These are phyloP conservation scores for Stenurella melanura DNA, from an alignment of 2,888 invertebrate species.

Conservation along the genomic window DNA sequence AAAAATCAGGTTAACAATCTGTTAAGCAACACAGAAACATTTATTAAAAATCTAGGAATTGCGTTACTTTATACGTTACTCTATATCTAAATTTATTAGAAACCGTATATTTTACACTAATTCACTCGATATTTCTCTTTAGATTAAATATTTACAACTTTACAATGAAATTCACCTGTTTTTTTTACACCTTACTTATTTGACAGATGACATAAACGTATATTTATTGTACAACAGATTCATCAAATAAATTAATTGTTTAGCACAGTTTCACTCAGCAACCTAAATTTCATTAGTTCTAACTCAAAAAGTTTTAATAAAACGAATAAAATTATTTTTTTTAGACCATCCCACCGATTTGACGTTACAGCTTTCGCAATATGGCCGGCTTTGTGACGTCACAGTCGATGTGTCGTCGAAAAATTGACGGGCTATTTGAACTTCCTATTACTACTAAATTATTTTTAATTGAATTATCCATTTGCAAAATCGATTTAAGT, in stretches of 20 bases:
- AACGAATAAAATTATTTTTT: conserved; percentile 58
- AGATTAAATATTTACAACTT: conserved; percentile 38
- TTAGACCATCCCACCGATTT: conserved; percentile 66
- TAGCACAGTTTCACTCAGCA: conserved; percentile 38
- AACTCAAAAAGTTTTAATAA: conserved; percentile 56
- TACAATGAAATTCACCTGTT: conserved; percentile 63
- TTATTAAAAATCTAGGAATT: conserved; percentile 28
- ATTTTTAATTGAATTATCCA: not conserved
- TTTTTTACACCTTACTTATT: conserved; percentile 61
- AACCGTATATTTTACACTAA: conserved; percentile 17
- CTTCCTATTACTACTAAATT: not conserved
- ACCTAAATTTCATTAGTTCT: conserved; percentile 41
- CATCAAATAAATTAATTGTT: conserved; percentile 29
- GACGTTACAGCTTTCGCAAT: conserved; percentile 66
- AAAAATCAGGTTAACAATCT: conserved; percentile 63
- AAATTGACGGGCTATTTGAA: conserved; percentile 3
- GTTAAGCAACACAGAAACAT: conserved; percentile 58
- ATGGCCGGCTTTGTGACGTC: conserved; percentile 68
- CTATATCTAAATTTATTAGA: conserved; percentile 6
- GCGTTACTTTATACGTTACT: conserved; percentile 4
- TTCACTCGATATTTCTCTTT: conserved; percentile 34
- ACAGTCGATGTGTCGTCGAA: conserved; percentile 51
- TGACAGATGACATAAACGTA: conserved; percentile 63
- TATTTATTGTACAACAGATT: conserved; percentile 13
- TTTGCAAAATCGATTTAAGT: conserved; percentile 1